A percentile compares a stretch with the other conserved stretches of the same genome.
Conservation (phyloP, 1,140 invertebrate species). For the Listronotus bonariensis region DNA sequence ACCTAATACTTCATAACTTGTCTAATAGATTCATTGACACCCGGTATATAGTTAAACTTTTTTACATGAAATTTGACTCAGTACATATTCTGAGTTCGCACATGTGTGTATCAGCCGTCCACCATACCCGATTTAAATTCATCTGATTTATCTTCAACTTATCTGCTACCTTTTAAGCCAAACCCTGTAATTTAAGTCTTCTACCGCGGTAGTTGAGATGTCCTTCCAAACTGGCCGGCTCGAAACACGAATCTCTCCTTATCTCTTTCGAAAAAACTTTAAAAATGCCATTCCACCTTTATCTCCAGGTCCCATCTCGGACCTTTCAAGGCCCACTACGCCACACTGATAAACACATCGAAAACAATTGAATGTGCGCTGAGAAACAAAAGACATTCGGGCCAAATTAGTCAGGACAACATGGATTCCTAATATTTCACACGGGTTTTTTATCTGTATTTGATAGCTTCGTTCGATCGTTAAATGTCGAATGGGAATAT, state of each 20-base stretch:
- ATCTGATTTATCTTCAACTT: neutral
- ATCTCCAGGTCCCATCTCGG: constrained; percentile 30
- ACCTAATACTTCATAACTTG: no score
- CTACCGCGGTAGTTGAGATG: constrained; percentile 31
- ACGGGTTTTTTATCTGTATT: constrained; percentile 6
- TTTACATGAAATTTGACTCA: no score
- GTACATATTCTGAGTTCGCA: no score
- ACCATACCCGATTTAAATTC: no score
- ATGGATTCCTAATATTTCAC: constrained; percentile 36
- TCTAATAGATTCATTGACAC: no score
- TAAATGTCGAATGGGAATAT: constrained; percentile 20
- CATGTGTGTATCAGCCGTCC: no score
- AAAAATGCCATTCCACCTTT: constrained; percentile 32
- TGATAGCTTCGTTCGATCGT: constrained; percentile 6
- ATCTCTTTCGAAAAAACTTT: constrained; percentile 24
- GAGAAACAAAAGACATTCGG: constrained; percentile 35
- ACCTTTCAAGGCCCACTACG: constrained; percentile 35
- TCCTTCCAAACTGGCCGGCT: constrained; percentile 15
- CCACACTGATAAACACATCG: constrained; percentile 30
- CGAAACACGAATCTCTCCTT: constrained; percentile 32
- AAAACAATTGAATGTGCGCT: constrained; percentile 36
- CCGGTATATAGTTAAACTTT: no score
- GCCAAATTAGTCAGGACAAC: constrained; percentile 34
- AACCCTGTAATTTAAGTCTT: neutral
- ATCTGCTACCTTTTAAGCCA: neutral